Percentiles rank a stretch among this genome's conserved stretches.
Conservation (phyloP, 2,797 vertebrate genomes). For the Sciurus vulgaris region DNA sequence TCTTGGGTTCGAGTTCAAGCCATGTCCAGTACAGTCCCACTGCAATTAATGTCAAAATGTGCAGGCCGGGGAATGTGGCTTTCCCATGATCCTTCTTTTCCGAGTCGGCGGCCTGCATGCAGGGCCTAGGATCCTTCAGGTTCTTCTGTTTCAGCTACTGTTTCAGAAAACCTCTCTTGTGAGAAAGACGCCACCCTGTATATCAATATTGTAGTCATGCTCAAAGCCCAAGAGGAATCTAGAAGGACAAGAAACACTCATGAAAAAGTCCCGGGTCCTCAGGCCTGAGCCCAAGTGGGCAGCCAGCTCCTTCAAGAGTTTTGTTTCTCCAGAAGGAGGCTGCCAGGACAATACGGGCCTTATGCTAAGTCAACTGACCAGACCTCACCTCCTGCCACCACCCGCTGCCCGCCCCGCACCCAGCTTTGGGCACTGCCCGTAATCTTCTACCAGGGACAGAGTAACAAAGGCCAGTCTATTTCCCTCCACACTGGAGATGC, state of each 20-base stretch:
- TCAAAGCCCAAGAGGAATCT: not conserved
- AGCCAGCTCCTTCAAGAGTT: conserved; percentile 34
- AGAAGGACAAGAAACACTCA: not conserved
- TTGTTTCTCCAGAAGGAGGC: conserved; percentile 61
- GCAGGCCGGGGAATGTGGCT: not conserved
- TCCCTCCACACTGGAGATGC: conserved; percentile 60
- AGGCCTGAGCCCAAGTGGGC: not conserved
- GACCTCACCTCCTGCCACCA: conserved; percentile 52
- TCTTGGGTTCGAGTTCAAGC: not conserved
- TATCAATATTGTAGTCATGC: not conserved
- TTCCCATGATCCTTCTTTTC: not conserved
- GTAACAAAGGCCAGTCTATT: conserved; percentile 82
- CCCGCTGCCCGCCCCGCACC: not conserved
- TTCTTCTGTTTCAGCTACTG: not conserved
- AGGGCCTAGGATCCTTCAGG: not conserved
- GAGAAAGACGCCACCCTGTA: not conserved
- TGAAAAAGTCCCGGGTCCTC: not conserved
- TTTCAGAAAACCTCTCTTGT: not conserved
- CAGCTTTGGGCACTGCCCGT: conserved; percentile 44
- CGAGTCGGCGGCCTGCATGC: not conserved
- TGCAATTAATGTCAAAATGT: not conserved
- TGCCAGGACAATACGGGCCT: conserved; percentile 67
- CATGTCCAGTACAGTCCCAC: fast-evolving
- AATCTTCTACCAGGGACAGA: conserved; percentile 61
- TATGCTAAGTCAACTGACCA: conserved; percentile 57